Percentiles rank a stretch among this genome's conserved stretches.
Conservation (phyloP, 2,797 vertebrate genomes). For the Thripadectes ignobilis region DNA sequence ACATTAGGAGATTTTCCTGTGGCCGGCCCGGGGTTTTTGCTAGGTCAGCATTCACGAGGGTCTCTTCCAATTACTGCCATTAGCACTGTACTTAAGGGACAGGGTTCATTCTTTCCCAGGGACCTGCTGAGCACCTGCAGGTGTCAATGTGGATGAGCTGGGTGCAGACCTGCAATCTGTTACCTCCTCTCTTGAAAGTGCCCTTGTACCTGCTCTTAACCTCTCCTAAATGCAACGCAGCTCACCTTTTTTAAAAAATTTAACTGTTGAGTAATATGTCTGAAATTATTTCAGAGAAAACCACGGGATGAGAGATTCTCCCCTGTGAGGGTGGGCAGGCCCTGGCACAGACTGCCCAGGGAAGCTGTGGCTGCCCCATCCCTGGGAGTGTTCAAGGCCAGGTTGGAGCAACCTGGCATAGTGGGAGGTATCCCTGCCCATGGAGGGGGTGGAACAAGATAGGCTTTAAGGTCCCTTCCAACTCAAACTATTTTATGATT, state of each 20-base stretch:
- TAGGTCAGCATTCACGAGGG: conserved; percentile 40
- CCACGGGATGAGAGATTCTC: background rate
- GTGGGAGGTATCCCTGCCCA: background rate
- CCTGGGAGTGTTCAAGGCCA: background rate
- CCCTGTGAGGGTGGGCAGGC: background rate
- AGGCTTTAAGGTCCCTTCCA: background rate
- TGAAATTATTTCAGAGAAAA: background rate
- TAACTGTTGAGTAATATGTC: background rate
- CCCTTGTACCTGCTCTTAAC: conserved; percentile 22
- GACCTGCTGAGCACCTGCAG: background rate
- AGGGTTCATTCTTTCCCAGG: background rate
- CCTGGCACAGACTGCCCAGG: background rate
- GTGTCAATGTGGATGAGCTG: background rate
- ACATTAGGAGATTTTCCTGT: conserved; percentile 35
- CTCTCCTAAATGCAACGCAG: background rate
- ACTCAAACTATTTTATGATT: background rate
- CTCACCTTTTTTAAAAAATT: background rate
- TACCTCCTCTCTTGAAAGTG: background rate
- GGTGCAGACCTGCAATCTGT: background rate
- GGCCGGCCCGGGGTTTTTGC: background rate
- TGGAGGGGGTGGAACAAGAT: accelerated
- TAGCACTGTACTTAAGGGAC: conserved; percentile 8
- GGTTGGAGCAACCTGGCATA: accelerated
- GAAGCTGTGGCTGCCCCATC: background rate
- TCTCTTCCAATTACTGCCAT: conserved; percentile 48